Conservation (phyloP, 2,797 vertebrate species). For the Sarcoramphus papa region DNA sequence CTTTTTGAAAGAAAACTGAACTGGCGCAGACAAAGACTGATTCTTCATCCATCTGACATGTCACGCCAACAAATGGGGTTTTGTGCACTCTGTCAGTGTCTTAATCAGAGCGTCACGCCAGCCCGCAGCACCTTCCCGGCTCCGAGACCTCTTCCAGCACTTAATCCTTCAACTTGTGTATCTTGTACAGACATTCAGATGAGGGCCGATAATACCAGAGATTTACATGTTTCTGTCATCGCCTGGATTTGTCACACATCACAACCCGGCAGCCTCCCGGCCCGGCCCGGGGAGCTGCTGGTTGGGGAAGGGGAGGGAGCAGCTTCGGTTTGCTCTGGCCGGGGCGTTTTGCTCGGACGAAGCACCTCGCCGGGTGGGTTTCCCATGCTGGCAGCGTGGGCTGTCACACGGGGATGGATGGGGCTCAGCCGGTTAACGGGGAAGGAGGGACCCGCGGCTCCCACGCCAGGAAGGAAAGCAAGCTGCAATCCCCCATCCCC, state of each 20-base stretch:
- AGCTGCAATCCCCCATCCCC: background rate
- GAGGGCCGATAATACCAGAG: constrained; percentile 78
- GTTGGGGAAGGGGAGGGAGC: background rate
- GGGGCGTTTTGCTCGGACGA: background rate
- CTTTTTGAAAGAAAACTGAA: constrained; percentile 83
- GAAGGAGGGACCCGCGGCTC: background rate
- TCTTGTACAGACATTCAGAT: constrained; percentile 84
- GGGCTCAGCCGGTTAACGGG: background rate
- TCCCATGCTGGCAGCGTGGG: background rate
- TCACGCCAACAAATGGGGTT: constrained; percentile 91
- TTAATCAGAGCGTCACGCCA: constrained; percentile 89
- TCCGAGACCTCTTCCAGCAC: constrained; percentile 78
- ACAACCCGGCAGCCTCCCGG: background rate
- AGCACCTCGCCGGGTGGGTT: background rate
- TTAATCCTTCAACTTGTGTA: constrained; percentile 85
- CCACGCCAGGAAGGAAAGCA: fast-evolving
- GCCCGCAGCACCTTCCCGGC: constrained; percentile 70
- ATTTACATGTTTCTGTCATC: constrained; percentile 83
- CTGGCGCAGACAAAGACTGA: constrained; percentile 86
- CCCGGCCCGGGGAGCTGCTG: background rate
- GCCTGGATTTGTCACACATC: constrained; percentile 63
- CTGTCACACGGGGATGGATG: background rate
- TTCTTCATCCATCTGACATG: constrained; percentile 89
- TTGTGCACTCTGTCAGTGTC: constrained; percentile 90
- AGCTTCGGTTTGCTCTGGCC: background rate